Conservation (phyloP, 2,888 invertebrate species). For the Tridacna gigas region DNA sequence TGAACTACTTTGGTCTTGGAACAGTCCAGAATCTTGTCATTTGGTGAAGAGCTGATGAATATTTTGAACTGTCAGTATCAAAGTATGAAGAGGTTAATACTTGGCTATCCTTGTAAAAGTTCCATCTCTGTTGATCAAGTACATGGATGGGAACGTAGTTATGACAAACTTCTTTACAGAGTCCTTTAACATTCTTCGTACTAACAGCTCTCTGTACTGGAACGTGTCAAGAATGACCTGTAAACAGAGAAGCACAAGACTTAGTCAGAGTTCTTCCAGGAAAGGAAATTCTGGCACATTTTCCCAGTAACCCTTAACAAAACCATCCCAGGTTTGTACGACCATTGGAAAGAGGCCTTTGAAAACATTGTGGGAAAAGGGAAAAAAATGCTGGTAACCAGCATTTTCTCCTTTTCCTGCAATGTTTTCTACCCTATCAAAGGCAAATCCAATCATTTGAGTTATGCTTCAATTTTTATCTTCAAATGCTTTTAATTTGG, state of each 20-base stretch:
- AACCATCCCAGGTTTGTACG: too few species aligned
- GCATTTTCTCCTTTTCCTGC: background rate
- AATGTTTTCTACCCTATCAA: background rate
- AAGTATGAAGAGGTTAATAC: conserved; percentile 69
- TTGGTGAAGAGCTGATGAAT: too few species aligned
- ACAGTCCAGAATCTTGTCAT: too few species aligned
- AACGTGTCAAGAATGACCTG: conserved; percentile 80
- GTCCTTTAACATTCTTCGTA: conserved; percentile 74
- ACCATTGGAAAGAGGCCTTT: background rate
- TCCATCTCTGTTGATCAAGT: conserved; percentile 75
- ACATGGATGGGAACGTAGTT: conserved; percentile 76
- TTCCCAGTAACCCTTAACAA: too few species aligned
- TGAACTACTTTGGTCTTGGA: too few species aligned
- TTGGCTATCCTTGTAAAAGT: conserved; percentile 73
- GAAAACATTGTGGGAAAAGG: background rate
- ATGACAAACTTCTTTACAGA: conserved; percentile 77
- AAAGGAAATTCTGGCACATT: too few species aligned
- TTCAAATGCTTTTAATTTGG: too few species aligned
- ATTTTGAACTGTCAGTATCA: too few species aligned
- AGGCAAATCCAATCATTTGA: background rate
- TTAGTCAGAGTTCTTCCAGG: too few species aligned
- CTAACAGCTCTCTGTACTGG: conserved; percentile 65
- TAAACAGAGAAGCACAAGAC: conserved; percentile 19
- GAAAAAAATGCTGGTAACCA: background rate
- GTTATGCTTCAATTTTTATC: too few species aligned